Percentiles rank a stretch among this genome's conserved stretches.
phyloP scores from a whole-genome alignment of 2,797 vertebrate species.

The Mormyrops boulengeri region DNA sequence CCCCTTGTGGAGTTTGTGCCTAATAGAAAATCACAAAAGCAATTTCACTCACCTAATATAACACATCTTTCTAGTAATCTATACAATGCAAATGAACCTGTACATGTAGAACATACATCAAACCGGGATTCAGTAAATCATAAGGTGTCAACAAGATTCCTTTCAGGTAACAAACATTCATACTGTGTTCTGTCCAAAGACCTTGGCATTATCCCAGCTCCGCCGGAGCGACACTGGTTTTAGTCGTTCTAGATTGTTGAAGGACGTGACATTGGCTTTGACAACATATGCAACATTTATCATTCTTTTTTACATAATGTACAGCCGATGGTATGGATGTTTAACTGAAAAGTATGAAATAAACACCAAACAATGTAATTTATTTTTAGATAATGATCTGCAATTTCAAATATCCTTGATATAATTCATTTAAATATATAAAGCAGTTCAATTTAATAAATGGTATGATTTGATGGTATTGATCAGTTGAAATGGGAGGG shows the following conservation, averaged over 20 bases:
- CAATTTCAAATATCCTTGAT: not conserved
- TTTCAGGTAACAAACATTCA: conserved; percentile 5
- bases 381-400: not conserved
- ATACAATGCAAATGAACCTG: not conserved
- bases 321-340: not conserved
- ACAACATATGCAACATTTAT: not conserved
- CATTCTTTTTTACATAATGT: not conserved
- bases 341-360: not conserved
- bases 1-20: not conserved
- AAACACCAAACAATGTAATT: not conserved
- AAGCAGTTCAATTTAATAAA: not conserved
- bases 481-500: not conserved
- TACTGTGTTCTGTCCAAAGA: not conserved
- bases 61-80: not conserved
- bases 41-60: not conserved
- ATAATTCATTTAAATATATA: not conserved
- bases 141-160: not conserved
- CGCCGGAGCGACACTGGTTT: not conserved
- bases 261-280: conserved; percentile 7
- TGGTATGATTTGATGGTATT: not conserved
- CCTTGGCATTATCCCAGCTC: not conserved
- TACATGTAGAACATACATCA: not conserved
- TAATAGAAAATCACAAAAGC: not conserved
- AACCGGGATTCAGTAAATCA: not conserved
- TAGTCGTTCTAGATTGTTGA: conserved; percentile 3